These are phyloP conservation scores for Rhagonycha lutea DNA, from an alignment of 2,888 invertebrate genomes.

Conservation along the genomic window DNA sequence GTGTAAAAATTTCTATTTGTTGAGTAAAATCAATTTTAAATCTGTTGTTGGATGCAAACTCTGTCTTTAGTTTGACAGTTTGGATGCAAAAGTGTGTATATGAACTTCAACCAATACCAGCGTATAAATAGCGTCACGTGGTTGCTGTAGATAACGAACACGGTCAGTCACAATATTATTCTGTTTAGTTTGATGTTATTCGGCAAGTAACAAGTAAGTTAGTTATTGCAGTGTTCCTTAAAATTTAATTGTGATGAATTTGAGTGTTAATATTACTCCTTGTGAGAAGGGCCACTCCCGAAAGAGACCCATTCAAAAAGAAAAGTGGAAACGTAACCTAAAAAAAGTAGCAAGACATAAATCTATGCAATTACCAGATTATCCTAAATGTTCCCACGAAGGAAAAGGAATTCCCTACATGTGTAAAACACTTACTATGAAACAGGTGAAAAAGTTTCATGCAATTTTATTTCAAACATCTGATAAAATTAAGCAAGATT, in stretches of 20 bases:
- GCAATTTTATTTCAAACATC: slow-evolving; percentile 5
- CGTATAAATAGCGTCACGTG: background rate
- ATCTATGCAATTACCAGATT: background rate
- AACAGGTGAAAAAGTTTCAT: slow-evolving; percentile 5
- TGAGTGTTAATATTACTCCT: background rate
- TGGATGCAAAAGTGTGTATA: background rate
- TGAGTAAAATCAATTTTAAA: background rate
- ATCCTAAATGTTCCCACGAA: background rate
- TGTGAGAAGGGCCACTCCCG: background rate
- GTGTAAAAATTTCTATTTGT: background rate
- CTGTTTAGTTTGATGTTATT: background rate
- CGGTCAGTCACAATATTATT: background rate
- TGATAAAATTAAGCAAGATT: slow-evolving; percentile 9
- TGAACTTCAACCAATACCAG: background rate
- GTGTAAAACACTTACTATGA: background rate
- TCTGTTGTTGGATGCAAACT: background rate
- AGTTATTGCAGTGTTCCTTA: background rate
- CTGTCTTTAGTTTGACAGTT: background rate
- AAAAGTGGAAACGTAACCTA: background rate
- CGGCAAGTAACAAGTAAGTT: background rate
- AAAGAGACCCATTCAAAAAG: background rate
- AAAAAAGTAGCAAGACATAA: background rate
- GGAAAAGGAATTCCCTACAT: background rate
- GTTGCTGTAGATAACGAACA: background rate
- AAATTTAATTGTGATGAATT: background rate